These are phyloP conservation scores for Diorhabda sublineata DNA, from an alignment of 1,140 invertebrate species.

Conservation along the genomic window DNA sequence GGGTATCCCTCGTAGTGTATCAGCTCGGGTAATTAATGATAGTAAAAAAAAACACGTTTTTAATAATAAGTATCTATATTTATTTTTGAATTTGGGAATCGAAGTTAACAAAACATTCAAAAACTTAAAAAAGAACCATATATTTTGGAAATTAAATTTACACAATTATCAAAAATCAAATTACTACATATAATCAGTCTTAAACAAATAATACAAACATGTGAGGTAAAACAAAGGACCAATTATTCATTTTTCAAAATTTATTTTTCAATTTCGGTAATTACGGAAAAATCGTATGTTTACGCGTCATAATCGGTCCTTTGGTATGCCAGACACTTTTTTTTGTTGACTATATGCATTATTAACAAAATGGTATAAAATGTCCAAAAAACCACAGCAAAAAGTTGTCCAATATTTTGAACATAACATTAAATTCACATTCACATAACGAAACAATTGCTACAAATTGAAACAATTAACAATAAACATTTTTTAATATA, in stretches of 20 bases:
- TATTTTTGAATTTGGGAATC: constrained; percentile 14
- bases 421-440: constrained; percentile 20
- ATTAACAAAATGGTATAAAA: background rate
- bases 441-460: constrained; percentile 20
- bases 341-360: constrained; percentile 15
- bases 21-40: too few relatives aligned
- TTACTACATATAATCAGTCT: constrained; percentile 22
- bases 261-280: too few relatives aligned
- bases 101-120: constrained; percentile 18
- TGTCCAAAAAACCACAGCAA: constrained; percentile 10
- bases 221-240: too few relatives aligned
- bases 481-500: background rate
- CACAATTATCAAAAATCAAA: constrained; percentile 10
- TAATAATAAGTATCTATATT: constrained; percentile 21
- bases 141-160: constrained; percentile 13
- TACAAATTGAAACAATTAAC: constrained; percentile 7
- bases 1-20: too few relatives aligned
- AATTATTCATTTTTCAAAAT: too few relatives aligned
- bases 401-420: constrained; percentile 16
- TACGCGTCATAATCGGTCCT: too few relatives aligned
- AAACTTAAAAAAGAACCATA: constrained; percentile 15
- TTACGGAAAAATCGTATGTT: too few relatives aligned
- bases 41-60: too few relatives aligned
- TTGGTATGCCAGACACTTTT: too few relatives aligned
- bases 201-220: constrained; percentile 17